Evolutionary conservation across 1,140 invertebrate genomes (phyloP), one percentile per base, ranked within the genome.

Genomic region (Bombus superbus): DNA sequence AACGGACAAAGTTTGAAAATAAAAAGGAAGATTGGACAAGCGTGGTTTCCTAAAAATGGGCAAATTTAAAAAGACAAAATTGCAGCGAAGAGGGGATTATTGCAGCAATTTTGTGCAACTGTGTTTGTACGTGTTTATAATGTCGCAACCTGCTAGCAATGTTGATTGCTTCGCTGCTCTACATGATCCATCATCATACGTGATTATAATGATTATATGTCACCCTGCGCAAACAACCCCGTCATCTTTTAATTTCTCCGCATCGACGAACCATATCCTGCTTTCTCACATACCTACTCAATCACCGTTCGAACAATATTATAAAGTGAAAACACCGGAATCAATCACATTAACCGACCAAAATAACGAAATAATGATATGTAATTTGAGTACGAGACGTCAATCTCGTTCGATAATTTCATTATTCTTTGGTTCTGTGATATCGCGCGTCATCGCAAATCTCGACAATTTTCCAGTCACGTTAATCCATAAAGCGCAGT

Each of bases 161-260:
- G 53, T 73, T 42, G 92, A 88, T 93, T 87, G 87, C 72, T 81
- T 75, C 3, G 57, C 57, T 85, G 86, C 88, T 89, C 83, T 78
- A 53, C 76, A 85, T 91, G 87, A 90, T 90, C 91, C 86, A 88
- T 93, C 92, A 92, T 92, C 85, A 85, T 73, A 86, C 88, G 88
- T 90, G 89, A 92, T 92, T 92, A 92, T 91, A 91, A 93, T 90
- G 90, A 93, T 92, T 92, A 91, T 78, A 47, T 88, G 86, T 88
- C 86, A 69, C 66, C 86, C 66, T 84, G 22, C 81, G 68, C 59
- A 85, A 81, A 87, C 69, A 88, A 66, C 71, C 72, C 57, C 22
- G 69, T 62, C 71, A 73, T 59, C 81, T 77, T 85, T 80, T 72
- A 72, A 85, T 77, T 77, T 44, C 62, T 59, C 18, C n/a, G 42